Evolutionary conservation across 2,888 invertebrate genomes (phyloP), one percentile per base, ranked within the genome.

Genomic region (Osmoderma eremita): DNA sequence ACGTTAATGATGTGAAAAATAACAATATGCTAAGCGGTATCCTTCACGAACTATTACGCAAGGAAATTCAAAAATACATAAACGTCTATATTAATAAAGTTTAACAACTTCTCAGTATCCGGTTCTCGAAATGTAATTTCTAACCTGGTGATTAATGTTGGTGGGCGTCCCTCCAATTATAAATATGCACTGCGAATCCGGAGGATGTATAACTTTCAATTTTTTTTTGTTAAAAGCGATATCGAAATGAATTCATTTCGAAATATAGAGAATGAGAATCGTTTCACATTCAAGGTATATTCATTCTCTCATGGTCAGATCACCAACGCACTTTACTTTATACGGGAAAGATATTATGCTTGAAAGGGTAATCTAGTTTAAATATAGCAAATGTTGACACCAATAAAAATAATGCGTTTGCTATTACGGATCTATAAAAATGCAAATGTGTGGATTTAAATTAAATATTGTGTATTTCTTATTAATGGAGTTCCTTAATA

Each of bases 321-420:
- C 58, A 61, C 58, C 58, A 61, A 61, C 58, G 58, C 58, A 30
- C n/a, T 50, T 50, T 13, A 13, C 22, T 50, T 24, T 50, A 24
- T 24, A 50, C 50, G n/a, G 24, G 50, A 50, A 50, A 2, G 4
- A 13, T 22, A 24, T 50, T 10, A 50, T 30, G 6, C n/a, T n/a
- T n/a, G 30, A 6, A 1, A 30, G 30, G 30, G 5, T 30, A 30
- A 30, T 30, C 30, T 30, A 30, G 30, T 30, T 30, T 30, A 30
- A 30, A 30, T 30, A 30, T 30, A 30, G 30, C 5, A 30, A 30
- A 30, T 1, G 10, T 12, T 50, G 8, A 18, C 48, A 6, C 8
- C 24, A 22, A 13, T 13, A 24, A 22, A 12, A 22, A 50, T 15
- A 50, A 24, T 49, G 12, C 18, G 18, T 8, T 48, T 48, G 24